phyloP scores from a whole-genome alignment of 2,888 invertebrate species.

The Tigriopus californicus region DNA sequence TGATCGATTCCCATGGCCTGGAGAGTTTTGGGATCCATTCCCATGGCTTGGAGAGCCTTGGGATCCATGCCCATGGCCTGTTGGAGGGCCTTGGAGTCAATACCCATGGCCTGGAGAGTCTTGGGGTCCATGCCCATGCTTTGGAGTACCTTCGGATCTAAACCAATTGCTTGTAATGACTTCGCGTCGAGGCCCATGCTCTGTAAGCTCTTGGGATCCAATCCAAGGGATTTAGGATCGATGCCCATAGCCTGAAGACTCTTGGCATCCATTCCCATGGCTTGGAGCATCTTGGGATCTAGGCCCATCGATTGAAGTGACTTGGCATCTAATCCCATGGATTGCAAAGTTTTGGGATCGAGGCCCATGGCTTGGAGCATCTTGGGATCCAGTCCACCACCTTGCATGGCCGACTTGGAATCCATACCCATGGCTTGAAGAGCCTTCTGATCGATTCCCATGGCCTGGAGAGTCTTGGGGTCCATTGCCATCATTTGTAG shows the following conservation, averaged over 20 bases:
- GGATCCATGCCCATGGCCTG: slow-evolving; percentile 16
- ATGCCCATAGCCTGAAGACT: slow-evolving; percentile 16
- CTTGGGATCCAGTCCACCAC: slow-evolving; percentile 9
- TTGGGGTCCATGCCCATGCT: slow-evolving; percentile 17
- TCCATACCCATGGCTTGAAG: slow-evolving; percentile 15
- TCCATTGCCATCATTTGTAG: slow-evolving; percentile 19
- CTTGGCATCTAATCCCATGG: slow-evolving; percentile 12
- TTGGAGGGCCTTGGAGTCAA: slow-evolving; percentile 18
- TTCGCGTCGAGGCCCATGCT: slow-evolving; percentile 19
- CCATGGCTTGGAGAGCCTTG: slow-evolving; percentile 11
- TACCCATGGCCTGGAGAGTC: slow-evolving; percentile 14
- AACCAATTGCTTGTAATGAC: slow-evolving; percentile 13
- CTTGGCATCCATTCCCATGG: slow-evolving; percentile 18
- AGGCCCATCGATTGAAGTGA: slow-evolving; percentile 13
- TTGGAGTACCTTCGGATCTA: slow-evolving; percentile 18
- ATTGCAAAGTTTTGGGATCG: slow-evolving; percentile 16
- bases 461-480: slow-evolving; percentile 19
- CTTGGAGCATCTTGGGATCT: slow-evolving; percentile 17
- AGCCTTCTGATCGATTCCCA: slow-evolving; percentile 15
- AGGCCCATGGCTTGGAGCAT: slow-evolving; percentile 9
- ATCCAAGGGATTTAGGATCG: slow-evolving; percentile 17
- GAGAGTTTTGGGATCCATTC: slow-evolving; percentile 18
- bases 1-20: slow-evolving; percentile 17
- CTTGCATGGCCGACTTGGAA: slow-evolving; percentile 10
- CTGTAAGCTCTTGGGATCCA: slow-evolving; percentile 17